Percentiles rank a stretch among this genome's conserved stretches.
Evolutionary conservation across 1,140 invertebrate genomes (phyloP).

Genomic region (Zaprionus nigranus): DNA sequence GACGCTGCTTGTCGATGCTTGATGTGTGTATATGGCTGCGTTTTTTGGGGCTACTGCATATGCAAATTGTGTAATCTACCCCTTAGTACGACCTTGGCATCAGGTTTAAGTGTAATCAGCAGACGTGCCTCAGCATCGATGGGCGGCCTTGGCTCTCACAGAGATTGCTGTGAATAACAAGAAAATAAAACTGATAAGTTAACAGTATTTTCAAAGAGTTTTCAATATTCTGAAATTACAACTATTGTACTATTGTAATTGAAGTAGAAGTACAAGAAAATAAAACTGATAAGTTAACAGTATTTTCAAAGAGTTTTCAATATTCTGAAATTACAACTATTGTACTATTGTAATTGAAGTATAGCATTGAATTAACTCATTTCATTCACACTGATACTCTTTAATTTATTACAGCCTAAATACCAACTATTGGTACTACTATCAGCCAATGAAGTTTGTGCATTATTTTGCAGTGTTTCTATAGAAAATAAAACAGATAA

Average conservation of each 20-base stretch:
- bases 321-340: no score
- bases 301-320: neutral
- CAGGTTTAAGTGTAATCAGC: constrained; percentile 32
- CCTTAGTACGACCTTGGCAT: constrained; percentile 25
- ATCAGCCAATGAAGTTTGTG: no score
- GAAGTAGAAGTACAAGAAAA: no score
- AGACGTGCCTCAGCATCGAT: constrained; percentile 1
- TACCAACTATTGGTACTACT: no score
- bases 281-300: neutral
- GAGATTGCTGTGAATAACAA: neutral
- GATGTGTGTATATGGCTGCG: neutral
- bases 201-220: neutral
- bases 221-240: no score
- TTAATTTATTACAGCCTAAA: no score
- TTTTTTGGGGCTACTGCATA: neutral
- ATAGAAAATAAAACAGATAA: neutral
- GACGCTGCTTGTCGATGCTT: neutral
- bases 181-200: neutral
- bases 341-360: no score
- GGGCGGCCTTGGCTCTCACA: constrained; percentile 8
- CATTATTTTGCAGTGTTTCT: no score
- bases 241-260: no score
- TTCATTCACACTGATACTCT: no score
- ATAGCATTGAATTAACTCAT: no score
- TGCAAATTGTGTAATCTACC: neutral